Base-by-base conservation (phyloP, 1,140 invertebrate genomes). In the Drosophila sturtevanti region DNA sequence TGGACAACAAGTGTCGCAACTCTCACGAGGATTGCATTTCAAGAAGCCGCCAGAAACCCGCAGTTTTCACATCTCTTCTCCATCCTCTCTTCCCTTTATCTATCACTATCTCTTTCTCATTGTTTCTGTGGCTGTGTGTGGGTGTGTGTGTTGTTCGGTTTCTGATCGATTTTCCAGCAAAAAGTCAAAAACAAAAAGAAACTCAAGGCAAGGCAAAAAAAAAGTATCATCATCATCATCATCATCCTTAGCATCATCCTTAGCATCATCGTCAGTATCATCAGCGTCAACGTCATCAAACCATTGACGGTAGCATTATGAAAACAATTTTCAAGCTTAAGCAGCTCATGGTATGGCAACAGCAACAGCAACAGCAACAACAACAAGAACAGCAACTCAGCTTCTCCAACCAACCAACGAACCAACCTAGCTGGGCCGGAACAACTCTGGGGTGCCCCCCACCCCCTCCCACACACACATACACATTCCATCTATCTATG, bases 271-370 rank as follows among this genome's bases (percentile, higher is more conserved):
- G 18, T 35, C 51, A 38, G n/a, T 35, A n/a, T 4, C n/a, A 11
- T n/a, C 55, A 10, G 34, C 7, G 10, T 52, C 63, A 18, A 9
- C 10, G 35, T n/a, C 22, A n/a, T 2, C 16, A 35, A 31, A 35
- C 18, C 24, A 18, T 41, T 16, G 62, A 41, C 11, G 18, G 59
- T 51, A 81, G 68, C 77, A 86, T 90, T 87, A 87, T 82, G 81
- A 82, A 89, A 87, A 90, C 82, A 90, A 90, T 90, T 87, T 90
- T 73, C 87, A 90, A 80, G 87, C 87, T 90, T 90, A 90, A 90
- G 86, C 86, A 86, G 86, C 86, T 90, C 82, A 79, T 81, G 79
- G 61, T 51, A 67, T 41, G 68, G 64, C 69, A 59, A 58, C 27
- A 66, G 11, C 56, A 77, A 16, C 78, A 72, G 60, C 60, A 66